A percentile compares a stretch with the other conserved stretches of the same genome.
Conservation (phyloP, 2,888 invertebrate genomes). For the Rhagonycha lutea region DNA sequence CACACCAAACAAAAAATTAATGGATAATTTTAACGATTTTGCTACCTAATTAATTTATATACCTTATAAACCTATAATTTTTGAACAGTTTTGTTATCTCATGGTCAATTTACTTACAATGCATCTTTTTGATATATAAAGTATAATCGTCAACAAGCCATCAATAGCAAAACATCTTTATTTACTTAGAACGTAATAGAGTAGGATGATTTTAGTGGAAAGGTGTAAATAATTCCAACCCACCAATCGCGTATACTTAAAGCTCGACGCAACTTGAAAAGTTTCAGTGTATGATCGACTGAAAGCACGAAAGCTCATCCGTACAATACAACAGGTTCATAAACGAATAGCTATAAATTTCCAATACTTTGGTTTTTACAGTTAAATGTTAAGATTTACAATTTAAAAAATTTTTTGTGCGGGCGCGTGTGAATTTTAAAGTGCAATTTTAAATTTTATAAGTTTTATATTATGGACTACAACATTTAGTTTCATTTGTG, state of each 20-base stretch:
- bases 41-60: background rate
- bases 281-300: constrained; percentile 31
- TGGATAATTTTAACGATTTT: background rate
- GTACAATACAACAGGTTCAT: background rate
- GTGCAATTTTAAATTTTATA: background rate
- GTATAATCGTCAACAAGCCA: background rate
- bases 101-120: background rate
- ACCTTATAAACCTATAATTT: background rate
- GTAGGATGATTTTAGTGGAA: constrained; percentile 22
- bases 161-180: background rate
- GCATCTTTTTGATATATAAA: background rate
- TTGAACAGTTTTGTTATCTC: background rate
- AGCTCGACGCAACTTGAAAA: constrained; percentile 23
- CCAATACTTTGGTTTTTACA: background rate
- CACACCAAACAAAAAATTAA: background rate
- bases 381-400: background rate
- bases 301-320: constrained; percentile 26
- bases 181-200: constrained; percentile 7
- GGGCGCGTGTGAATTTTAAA: background rate
- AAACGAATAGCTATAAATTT: background rate
- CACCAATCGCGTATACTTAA: constrained; percentile 35
- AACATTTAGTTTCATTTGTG: background rate
- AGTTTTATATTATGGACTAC: background rate
- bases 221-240: constrained; percentile 21
- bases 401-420: background rate